phyloP scores from a whole-genome alignment of 2,888 invertebrate species.

The Pseudoips prasinana region DNA sequence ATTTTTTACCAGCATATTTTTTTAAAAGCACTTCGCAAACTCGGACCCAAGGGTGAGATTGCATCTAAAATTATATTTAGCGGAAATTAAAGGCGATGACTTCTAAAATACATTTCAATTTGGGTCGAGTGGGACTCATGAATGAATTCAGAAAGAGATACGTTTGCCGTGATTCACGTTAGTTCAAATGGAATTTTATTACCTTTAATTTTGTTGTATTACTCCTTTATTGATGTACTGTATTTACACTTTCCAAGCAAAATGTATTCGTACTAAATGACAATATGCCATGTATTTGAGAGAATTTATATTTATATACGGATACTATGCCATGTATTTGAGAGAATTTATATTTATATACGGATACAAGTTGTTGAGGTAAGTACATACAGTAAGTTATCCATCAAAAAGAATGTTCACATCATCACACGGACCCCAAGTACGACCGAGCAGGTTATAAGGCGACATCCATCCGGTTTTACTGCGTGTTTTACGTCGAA shows the following conservation, averaged over 20 bases:
- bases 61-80: conserved; percentile 72
- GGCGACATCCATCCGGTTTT: conserved; percentile 53
- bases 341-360: too few species aligned
- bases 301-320: too few species aligned
- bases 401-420: conserved; percentile 43
- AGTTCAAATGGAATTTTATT: conserved; percentile 27
- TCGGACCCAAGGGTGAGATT: conserved; percentile 65
- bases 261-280: too few species aligned
- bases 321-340: too few species aligned
- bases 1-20: conserved; percentile 27
- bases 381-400: conserved; percentile 34
- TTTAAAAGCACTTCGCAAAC: conserved; percentile 43
- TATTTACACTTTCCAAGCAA: too few species aligned
- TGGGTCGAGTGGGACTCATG: conserved; percentile 58
- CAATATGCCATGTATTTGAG: too few species aligned
- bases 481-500: conserved; percentile 58
- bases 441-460: conserved; percentile 45
- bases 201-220: too few species aligned
- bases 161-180: conserved; percentile 36
- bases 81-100: conserved; percentile 72
- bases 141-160: conserved; percentile 46
- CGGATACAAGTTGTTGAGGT: too few species aligned
- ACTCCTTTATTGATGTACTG: too few species aligned
- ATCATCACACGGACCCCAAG: conserved; percentile 35
- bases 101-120: conserved; percentile 74